Evolutionary conservation across 2,797 vertebrate species (phyloP).

Genomic region (Lophius americanus): DNA sequence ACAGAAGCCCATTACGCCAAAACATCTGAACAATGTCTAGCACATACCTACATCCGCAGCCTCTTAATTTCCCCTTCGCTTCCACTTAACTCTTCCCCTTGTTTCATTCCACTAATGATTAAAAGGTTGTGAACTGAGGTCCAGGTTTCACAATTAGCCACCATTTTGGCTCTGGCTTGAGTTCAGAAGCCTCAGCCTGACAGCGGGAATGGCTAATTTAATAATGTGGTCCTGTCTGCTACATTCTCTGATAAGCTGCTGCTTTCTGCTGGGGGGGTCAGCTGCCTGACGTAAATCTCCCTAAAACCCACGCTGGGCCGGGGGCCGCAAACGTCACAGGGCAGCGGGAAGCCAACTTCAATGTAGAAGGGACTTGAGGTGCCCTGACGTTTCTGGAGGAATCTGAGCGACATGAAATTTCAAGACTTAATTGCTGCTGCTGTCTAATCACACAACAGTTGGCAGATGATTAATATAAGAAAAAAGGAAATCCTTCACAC

Average conservation of each 20-base stretch:
- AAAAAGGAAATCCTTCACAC: not conserved
- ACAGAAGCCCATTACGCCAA: conserved; percentile 34
- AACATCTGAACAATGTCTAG: conserved; percentile 17
- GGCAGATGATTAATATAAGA: not conserved
- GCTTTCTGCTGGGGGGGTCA: conserved; percentile 52
- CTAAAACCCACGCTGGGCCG: conserved; percentile 41
- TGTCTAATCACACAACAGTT: not conserved
- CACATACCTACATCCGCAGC: conserved; percentile 15
- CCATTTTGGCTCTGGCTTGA: conserved; percentile 46
- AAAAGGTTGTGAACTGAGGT: conserved; percentile 43
- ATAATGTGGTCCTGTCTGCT: conserved; percentile 59
- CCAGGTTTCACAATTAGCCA: conserved; percentile 57
- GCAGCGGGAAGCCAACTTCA: conserved; percentile 26
- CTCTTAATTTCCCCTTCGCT: conserved; percentile 17
- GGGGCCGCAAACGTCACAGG: conserved; percentile 34
- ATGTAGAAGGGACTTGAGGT: conserved; percentile 1
- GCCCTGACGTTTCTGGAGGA: conserved; percentile 10
- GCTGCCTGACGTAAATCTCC: conserved; percentile 58
- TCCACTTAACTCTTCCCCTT: conserved; percentile 36
- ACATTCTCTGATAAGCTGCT: conserved; percentile 64
- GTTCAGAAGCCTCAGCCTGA: conserved; percentile 69
- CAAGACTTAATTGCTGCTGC: not conserved
- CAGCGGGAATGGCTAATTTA: conserved; percentile 68
- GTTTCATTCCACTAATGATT: conserved; percentile 51
- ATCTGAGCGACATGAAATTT: conserved; percentile 30